Evolutionary conservation across 2,113 vertebrate species (phyloP).

Genomic region (Porphyrio hochstetteri): DNA sequence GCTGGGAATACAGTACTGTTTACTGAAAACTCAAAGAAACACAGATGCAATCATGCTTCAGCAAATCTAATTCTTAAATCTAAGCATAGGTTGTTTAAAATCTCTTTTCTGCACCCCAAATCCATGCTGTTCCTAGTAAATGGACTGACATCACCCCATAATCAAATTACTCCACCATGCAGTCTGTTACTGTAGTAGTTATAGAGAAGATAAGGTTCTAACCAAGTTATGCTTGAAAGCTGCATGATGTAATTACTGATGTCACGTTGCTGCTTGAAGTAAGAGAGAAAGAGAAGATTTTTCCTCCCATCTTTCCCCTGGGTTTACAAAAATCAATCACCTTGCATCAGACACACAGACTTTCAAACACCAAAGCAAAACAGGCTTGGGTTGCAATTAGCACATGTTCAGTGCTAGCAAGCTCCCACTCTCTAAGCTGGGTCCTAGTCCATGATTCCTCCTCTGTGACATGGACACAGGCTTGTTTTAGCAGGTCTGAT

Average conservation of each 20-base stretch:
- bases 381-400: background rate
- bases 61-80: background rate
- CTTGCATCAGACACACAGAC: background rate
- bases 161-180: background rate
- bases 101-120: background rate
- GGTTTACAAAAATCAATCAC: background rate
- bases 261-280: background rate
- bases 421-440: background rate
- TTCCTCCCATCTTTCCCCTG: background rate
- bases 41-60: background rate
- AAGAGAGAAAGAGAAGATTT: background rate
- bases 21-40: background rate
- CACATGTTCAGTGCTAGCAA: background rate
- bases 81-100: background rate
- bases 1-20: background rate
- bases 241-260: slow-evolving; percentile 26
- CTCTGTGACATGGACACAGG: background rate
- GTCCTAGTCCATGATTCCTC: background rate
- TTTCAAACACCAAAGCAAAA: background rate
- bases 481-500: slow-evolving; percentile 17
- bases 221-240: slow-evolving; percentile 54
- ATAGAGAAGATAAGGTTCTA: slow-evolving; percentile 23
- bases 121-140: background rate
- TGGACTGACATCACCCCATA: slow-evolving; percentile 12
- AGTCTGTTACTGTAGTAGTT: background rate